Percentiles rank a stretch among this genome's conserved stretches.
These are phyloP conservation scores for Limnodromus scolopaceus DNA, from an alignment of 2,797 vertebrate species.

Conservation along the genomic window DNA sequence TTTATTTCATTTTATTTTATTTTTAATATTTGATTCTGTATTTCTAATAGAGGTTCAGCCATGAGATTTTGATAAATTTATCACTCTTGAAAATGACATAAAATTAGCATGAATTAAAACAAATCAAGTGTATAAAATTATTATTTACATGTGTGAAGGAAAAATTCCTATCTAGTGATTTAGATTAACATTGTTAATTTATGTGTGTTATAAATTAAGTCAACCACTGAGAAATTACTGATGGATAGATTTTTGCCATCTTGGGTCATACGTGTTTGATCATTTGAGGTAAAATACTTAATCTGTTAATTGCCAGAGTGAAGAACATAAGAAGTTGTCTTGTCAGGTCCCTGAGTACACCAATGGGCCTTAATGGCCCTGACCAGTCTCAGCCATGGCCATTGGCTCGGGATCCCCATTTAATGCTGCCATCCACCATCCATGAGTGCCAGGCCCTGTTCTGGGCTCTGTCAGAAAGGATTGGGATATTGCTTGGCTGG, in stretches of 20 bases:
- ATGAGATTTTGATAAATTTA: neutral
- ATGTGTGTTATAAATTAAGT: neutral
- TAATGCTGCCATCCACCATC: neutral
- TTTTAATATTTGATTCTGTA: neutral
- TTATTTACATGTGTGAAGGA: neutral
- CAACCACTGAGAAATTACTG: neutral
- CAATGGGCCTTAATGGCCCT: neutral
- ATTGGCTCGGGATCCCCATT: neutral
- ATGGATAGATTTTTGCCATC: neutral
- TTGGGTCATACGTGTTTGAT: neutral
- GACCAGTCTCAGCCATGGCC: too few relatives aligned
- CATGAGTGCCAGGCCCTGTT: neutral
- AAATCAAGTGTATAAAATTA: neutral
- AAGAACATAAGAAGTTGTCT: neutral
- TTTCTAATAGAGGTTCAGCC: neutral
- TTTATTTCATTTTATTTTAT: neutral
- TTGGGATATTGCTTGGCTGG: accelerated
- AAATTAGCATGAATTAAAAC: slow-evolving; percentile 10
- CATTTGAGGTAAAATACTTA: neutral
- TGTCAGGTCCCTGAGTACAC: neutral
- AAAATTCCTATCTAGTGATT: neutral
- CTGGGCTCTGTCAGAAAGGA: neutral
- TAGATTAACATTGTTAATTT: neutral
- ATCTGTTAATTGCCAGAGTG: accelerated
- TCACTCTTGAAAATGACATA: neutral